Base-by-base conservation (phyloP, 2,888 invertebrate genomes). In the Oxyteleia sp. region DNA sequence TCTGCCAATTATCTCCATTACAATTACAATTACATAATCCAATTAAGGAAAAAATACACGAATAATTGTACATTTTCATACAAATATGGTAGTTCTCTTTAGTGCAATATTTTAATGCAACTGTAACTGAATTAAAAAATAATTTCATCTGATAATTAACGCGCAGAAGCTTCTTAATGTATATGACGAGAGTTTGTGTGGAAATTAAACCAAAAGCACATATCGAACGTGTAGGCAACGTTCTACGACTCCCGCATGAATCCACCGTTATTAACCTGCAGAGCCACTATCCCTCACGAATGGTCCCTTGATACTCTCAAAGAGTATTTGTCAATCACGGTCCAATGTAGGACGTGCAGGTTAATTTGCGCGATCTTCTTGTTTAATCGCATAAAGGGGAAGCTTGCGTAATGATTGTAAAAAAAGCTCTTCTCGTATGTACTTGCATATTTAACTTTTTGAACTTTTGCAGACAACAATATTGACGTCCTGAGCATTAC, bases 241-340 rank as follows among this genome's bases (percentile, higher is more conserved):
- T 61, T 32, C 29, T 75, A 57, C 29, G 51, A 68, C 41, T 76
- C 76, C 66, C 59, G 66, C 79, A 79, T 79, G 71, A 63, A 38
- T 72, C 64, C 38, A 64, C 16, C 57, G 72, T 72, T 72, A 80
- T 80, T 71, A 72, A 80, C 71, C 63, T 49, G 55, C 35, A 45
- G 64, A 80, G 59, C 63, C 66, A 68, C 57, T 71, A 69, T 78
- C 66, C 53, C 79, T 80, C 71, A 71, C 79, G 63, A 80, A 45
- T 43, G 20, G 29, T 79, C 64, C 66, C 79, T 72, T 66, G 71
- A 64, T 64, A 66, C 71, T 79, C 63, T 80, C 71, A 80, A 80
- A 80, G 72, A 55, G 63, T 72, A 66, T 80, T 69, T 63, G 79
- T 80, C 79, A 72, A 80, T 80, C 72, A 71, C 49, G 66, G 49